A percentile compares a stretch with the other conserved stretches of the same genome.
Conservation (phyloP, 2,888 invertebrate genomes). For the Ophioninae sp. region DNA sequence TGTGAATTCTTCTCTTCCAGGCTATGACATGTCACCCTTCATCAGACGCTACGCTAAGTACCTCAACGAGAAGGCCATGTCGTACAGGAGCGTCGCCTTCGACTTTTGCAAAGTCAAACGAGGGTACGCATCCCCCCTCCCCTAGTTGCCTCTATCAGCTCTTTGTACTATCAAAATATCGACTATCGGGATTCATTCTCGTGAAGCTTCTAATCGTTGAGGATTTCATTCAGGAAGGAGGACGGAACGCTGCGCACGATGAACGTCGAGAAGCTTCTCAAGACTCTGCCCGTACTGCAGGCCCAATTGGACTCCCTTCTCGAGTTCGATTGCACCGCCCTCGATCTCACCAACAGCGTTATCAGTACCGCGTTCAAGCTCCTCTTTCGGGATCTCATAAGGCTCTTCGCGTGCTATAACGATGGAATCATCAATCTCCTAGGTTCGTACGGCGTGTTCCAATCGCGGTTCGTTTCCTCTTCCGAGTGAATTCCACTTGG, state of each 20-base stretch:
- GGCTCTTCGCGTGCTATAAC: conserved; percentile 99
- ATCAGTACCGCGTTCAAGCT: conserved; percentile 99
- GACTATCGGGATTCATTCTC: no score
- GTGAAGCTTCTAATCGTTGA: neutral
- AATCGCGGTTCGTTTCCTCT: neutral
- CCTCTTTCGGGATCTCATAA: conserved; percentile 98
- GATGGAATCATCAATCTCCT: conserved; percentile 99
- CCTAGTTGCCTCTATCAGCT: no score
- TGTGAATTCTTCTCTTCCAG: conserved; percentile 82
- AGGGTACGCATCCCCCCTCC: conserved; percentile 86
- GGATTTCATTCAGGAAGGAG: conserved; percentile 89
- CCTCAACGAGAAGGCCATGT: conserved; percentile 99
- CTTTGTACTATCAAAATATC: no score
- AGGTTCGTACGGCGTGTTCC: conserved; percentile 81
- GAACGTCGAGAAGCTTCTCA: conserved; percentile 98
- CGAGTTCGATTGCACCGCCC: conserved; percentile 98
- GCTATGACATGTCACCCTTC: conserved; percentile 99
- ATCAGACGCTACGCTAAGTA: conserved; percentile 99
- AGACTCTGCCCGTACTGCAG: conserved; percentile 97
- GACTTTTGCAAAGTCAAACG: conserved; percentile 99
- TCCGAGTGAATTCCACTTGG: neutral
- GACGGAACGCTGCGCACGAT: conserved; percentile 98
- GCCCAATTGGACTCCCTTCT: conserved; percentile 96
- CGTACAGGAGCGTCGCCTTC: conserved; percentile 99
- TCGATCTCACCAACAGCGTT: conserved; percentile 98